Percentiles rank a stretch among this genome's conserved stretches.
Conservation (phyloP, 2,888 invertebrate genomes). For the Volucella bombylans region DNA sequence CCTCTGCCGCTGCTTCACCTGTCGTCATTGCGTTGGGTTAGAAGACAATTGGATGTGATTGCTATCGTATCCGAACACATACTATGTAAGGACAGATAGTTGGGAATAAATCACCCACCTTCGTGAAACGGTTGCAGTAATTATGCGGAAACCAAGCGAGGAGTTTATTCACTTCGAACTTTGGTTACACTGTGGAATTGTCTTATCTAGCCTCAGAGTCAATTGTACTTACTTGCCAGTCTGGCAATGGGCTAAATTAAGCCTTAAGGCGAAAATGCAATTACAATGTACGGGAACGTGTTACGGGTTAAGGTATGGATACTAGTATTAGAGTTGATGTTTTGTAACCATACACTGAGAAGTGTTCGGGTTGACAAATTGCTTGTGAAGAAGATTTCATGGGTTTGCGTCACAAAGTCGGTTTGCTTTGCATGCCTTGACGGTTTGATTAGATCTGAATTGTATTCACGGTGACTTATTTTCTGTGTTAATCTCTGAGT, state of each 20-base stretch:
- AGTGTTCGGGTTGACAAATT: constrained; percentile 66
- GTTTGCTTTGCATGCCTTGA: constrained; percentile 63
- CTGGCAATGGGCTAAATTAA: constrained; percentile 34
- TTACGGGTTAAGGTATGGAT: too few species aligned
- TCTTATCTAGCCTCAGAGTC: constrained; percentile 40
- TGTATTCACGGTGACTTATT: constrained; percentile 71
- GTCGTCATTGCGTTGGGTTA: constrained; percentile 34
- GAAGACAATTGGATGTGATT: constrained; percentile 69
- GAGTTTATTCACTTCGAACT: constrained; percentile 52
- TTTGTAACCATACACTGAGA: constrained; percentile 44
- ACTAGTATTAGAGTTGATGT: constrained; percentile 6
- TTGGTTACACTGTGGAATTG: constrained; percentile 26
- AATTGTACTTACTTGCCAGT: constrained; percentile 13
- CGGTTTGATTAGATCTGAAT: constrained; percentile 70
- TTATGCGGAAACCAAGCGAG: constrained; percentile 70
- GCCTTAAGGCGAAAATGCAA: constrained; percentile 46
- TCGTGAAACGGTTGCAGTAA: constrained; percentile 64
- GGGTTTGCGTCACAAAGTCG: constrained; percentile 51
- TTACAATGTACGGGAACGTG: background rate
- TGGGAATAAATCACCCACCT: constrained; percentile 70
- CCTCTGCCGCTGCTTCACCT: background rate
- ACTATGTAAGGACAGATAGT: constrained; percentile 1
- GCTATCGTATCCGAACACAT: constrained; percentile 26
- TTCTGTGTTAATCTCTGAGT: constrained; percentile 59
- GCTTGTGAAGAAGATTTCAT: constrained; percentile 65